Conservation (phyloP, 2,113 vertebrate genomes). For the Baryphthengus martii region DNA sequence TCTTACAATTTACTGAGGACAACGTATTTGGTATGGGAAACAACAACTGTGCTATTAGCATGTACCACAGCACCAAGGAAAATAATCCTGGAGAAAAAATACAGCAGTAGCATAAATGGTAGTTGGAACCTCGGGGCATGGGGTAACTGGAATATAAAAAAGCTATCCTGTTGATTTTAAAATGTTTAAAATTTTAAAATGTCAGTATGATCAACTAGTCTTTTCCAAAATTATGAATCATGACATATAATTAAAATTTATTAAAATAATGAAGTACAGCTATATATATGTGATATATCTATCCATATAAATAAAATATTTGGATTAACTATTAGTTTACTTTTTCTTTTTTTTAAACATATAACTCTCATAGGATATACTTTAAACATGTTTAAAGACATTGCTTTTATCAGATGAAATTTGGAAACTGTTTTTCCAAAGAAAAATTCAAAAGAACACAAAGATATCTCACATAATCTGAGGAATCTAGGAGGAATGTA, state of each 20-base stretch:
- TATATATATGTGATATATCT: not conserved
- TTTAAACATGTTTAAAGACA: not conserved
- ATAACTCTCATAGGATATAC: not conserved
- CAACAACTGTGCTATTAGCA: not conserved
- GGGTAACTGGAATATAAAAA: not conserved
- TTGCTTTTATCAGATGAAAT: not conserved
- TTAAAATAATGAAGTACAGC: not conserved
- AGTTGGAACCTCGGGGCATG: not conserved
- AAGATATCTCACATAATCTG: not conserved
- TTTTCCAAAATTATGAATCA: not conserved
- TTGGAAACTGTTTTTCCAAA: not conserved
- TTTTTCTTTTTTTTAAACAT: not conserved
- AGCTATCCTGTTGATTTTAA: not conserved
- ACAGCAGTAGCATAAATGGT: not conserved
- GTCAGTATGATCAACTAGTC: not conserved
- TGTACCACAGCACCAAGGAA: not conserved
- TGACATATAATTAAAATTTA: not conserved
- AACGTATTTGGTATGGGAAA: not conserved
- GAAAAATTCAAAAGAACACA: not conserved
- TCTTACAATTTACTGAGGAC: not conserved
- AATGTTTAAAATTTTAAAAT: not conserved
- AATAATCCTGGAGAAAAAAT: not conserved
- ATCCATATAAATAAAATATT: not conserved
- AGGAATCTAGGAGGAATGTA: not conserved
- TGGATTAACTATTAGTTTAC: not conserved